Base-by-base conservation (phyloP, 2,113 vertebrate genomes). In the Bubo bubo region DNA sequence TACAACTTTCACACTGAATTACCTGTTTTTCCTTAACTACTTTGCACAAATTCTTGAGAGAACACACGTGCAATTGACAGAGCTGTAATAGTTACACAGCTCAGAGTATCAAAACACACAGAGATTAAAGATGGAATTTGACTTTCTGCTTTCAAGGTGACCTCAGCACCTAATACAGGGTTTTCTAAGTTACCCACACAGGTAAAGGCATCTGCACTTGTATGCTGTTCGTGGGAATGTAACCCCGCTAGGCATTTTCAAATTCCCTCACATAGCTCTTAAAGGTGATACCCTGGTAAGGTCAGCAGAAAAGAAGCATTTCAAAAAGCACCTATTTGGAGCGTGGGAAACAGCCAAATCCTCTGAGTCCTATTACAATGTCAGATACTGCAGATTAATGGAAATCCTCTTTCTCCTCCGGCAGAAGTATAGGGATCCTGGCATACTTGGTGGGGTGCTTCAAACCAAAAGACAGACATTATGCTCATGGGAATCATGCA, bases 91-190 rank as follows among this genome's bases (percentile, higher is more conserved):
- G 53, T 58, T 62, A 68, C 64, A 68, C n/a, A 70, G 62, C 45
- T 66, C 74, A 95, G 64, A 74, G 18, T 55, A 82, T 30, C 34
- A 72, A 77, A 94, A 88, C 68, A 85, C 10, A 18, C 24, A 17
- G 41, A 85, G 58, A 92, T 77, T 92, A 66, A 87, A 94, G 70
- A n/a, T 0, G 37, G 73, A 77, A 79, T 68, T 87, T 79, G 64
- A 85, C 60, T 90, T 86, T 81, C 66, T 90, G 77, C 93, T 88
- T 60, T 64, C 87, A 64, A 75, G 80, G 86, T 95, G 83, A 79
- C 66, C 88, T 87, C 88, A 88, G 58, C 55, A 68, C 41, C 70
- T 82, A 68, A 16, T 3, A 53, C 16, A 68, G 56, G 19, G 30
- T 26, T 87, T 86, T 68, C 47, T 22, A 39, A 82, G 86, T 81